Evolutionary conservation across 2,797 vertebrate genomes (phyloP).

Genomic region (Mionectes olivaceus): DNA sequence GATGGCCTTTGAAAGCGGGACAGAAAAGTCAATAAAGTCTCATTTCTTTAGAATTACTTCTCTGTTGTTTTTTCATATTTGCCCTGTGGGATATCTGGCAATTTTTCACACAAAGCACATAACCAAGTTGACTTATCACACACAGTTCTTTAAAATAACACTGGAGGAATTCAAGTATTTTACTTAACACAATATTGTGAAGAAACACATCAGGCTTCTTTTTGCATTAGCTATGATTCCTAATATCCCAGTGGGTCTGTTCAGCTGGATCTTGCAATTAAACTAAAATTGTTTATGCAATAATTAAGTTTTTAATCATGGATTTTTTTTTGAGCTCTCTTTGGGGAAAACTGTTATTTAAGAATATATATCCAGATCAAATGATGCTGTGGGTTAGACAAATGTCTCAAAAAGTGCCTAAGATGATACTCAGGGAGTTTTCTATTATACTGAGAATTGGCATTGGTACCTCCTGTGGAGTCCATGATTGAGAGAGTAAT

Average conservation of each 20-base stretch:
- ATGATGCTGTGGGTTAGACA: not conserved
- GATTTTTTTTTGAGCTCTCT: not conserved
- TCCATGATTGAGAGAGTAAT: not conserved
- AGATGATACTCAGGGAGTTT: not conserved
- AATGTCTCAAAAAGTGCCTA: not conserved
- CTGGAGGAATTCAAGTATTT: constrained; percentile 19
- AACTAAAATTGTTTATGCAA: not conserved
- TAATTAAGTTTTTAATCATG: not conserved
- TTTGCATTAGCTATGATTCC: not conserved
- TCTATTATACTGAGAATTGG: not conserved
- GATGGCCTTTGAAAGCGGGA: constrained; percentile 24
- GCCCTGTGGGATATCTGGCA: constrained; percentile 47
- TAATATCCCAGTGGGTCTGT: not conserved
- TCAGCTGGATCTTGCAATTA: not conserved
- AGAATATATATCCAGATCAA: not conserved
- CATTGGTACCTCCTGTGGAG: not conserved
- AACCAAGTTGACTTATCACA: constrained; percentile 37
- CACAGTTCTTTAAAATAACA: constrained; percentile 20
- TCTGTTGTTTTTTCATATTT: constrained; percentile 44
- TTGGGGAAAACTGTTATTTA: not conserved
- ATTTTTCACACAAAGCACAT: constrained; percentile 15
- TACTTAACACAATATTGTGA: constrained; percentile 14
- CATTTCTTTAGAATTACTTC: constrained; percentile 12
- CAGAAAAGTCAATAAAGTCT: constrained; percentile 41
- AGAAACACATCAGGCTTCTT: constrained; percentile 1